phyloP scores from a whole-genome alignment of 2,797 vertebrate species.

The Sparidentex hasta region DNA sequence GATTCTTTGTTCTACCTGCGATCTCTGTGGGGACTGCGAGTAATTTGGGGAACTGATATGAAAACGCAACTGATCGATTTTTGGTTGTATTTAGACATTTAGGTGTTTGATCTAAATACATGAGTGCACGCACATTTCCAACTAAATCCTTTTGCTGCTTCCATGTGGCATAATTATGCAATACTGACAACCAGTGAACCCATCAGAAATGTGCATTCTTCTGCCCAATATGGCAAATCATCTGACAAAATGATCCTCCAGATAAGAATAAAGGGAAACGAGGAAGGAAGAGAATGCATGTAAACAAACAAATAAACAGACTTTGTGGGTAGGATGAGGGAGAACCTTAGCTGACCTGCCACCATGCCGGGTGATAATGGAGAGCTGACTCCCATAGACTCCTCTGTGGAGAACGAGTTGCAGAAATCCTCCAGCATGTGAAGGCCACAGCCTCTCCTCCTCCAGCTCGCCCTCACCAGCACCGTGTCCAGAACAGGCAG shows the following conservation, averaged over 20 bases:
- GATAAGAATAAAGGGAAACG: not conserved
- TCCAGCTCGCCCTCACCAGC: conserved; percentile 86
- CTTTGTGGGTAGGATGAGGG: not conserved
- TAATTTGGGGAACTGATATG: not conserved
- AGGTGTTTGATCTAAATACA: not conserved
- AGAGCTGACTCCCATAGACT: conserved; percentile 90
- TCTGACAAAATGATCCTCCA: not conserved
- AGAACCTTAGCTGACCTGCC: conserved; percentile 82
- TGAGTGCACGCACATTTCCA: not conserved
- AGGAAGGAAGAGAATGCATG: not conserved
- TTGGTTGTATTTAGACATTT: too few relatives aligned
- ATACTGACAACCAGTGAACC: not conserved
- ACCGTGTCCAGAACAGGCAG: conserved; percentile 92
- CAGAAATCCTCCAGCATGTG: conserved; percentile 93
- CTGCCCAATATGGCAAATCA: not conserved
- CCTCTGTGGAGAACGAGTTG: conserved; percentile 83
- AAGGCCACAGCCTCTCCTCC: conserved; percentile 88
- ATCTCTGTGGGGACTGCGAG: not conserved
- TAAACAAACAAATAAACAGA: not conserved
- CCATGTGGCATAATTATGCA: not conserved
- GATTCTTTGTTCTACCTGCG: too few relatives aligned
- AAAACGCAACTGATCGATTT: not conserved
- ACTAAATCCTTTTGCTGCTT: not conserved
- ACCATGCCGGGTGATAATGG: conserved; percentile 91
- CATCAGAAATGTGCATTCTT: not conserved